A percentile compares a stretch with the other conserved stretches of the same genome.
Conservation (phyloP, 2,797 vertebrate species). For the Schizopygopsis malacanthus region DNA sequence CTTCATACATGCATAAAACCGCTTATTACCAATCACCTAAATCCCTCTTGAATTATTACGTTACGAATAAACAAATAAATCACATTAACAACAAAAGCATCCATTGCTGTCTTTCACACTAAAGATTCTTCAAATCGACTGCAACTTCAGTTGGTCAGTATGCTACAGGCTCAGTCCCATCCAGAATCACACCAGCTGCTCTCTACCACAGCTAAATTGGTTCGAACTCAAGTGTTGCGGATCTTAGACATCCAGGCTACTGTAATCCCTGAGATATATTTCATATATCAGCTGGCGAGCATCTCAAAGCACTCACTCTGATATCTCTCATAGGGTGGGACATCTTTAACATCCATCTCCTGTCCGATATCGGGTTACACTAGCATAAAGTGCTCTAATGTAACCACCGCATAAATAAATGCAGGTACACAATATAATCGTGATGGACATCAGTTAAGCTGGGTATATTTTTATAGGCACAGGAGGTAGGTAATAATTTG, state of each 20-base stretch:
- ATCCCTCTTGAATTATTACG: not conserved
- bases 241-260: conserved; percentile 43
- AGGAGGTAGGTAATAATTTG: conserved; percentile 55
- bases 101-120: conserved; percentile 24
- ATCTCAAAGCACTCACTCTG: conserved; percentile 22
- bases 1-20: conserved; percentile 2
- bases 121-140: conserved; percentile 26
- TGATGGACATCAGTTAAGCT: conserved; percentile 43
- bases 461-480: conserved; percentile 56
- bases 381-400: conserved; percentile 1
- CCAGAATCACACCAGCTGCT: conserved; percentile 26
- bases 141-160: conserved; percentile 6
- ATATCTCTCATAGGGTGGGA: conserved; percentile 18
- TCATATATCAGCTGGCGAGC: conserved; percentile 37
- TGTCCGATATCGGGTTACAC: conserved; percentile 19
- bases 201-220: conserved; percentile 22
- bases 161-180: conserved; percentile 27
- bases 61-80: conserved; percentile 7
- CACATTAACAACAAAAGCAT: conserved; percentile 37
- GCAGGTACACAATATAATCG: conserved; percentile 18
- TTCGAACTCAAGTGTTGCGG: conserved; percentile 44
- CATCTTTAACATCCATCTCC: conserved; percentile 18
- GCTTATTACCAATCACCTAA: conserved; percentile 1
- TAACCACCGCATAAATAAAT: conserved; percentile 1
- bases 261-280: conserved; percentile 56